Percentiles rank a stretch among this genome's conserved stretches.
phyloP scores from a whole-genome alignment of 2,113 vertebrate genomes.

The Natator depressus region DNA sequence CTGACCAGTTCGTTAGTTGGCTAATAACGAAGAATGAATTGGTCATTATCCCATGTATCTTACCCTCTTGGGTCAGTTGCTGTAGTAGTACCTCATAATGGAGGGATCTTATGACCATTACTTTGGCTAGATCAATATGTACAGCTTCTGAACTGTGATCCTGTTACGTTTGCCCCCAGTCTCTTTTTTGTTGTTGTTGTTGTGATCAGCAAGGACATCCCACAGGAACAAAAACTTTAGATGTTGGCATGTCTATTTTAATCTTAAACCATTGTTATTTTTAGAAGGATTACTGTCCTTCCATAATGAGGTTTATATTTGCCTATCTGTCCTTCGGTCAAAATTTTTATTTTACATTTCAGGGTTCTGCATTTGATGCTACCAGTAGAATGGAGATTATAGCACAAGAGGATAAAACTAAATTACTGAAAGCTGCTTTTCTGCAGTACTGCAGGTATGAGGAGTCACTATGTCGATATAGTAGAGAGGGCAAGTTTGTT shows the following conservation, averaged over 20 bases:
- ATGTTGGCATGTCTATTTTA: not conserved
- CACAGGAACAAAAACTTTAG: not conserved
- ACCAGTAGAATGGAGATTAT: slow-evolving; percentile 78
- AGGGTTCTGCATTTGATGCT: slow-evolving; percentile 85
- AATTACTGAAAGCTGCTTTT: slow-evolving; percentile 93
- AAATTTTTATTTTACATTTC: slow-evolving; percentile 53
- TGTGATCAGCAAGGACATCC: not conserved
- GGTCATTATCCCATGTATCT: not conserved
- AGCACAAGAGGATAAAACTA: slow-evolving; percentile 91
- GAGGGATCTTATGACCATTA: not conserved
- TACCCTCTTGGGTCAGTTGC: not conserved
- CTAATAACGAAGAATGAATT: not conserved
- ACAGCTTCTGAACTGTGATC: not conserved
- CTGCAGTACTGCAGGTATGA: slow-evolving; percentile 92
- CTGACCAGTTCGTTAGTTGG: not conserved
- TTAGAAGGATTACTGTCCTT: not conserved
- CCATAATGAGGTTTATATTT: not conserved
- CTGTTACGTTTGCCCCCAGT: not conserved
- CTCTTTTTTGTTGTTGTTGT: not conserved
- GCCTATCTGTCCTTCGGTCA: not conserved
- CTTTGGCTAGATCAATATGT: not conserved
- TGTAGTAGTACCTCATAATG: not conserved
- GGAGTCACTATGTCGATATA: fast-evolving
- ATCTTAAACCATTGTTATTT: not conserved
- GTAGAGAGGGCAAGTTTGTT: not conserved